Evolutionary conservation across 2,113 vertebrate genomes (phyloP).

Genomic region (Cygnus atratus): DNA sequence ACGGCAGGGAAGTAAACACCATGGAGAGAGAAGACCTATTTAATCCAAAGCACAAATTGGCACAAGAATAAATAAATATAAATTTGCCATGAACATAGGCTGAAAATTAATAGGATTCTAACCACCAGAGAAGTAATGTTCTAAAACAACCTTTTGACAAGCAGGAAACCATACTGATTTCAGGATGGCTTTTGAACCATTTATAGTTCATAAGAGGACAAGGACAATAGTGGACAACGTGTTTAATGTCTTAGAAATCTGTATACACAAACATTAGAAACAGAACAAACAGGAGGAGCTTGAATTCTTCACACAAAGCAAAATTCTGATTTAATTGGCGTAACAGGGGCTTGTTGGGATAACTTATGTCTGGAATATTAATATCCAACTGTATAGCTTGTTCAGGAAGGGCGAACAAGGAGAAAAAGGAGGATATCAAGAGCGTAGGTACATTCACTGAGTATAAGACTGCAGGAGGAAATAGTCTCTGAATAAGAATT

Average conservation of each 20-base stretch:
- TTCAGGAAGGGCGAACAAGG: background rate
- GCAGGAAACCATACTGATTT: background rate
- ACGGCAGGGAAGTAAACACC: background rate
- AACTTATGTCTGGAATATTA: constrained; percentile 33
- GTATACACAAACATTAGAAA: background rate
- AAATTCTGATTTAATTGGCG: constrained; percentile 27
- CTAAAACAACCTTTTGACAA: background rate
- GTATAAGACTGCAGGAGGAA: background rate
- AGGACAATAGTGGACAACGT: background rate
- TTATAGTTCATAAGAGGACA: constrained; percentile 19
- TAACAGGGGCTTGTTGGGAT: background rate
- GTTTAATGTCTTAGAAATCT: background rate
- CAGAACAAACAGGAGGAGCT: constrained; percentile 15
- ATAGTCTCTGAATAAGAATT: background rate
- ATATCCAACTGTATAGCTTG: background rate
- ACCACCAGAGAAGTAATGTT: background rate
- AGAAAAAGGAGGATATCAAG: background rate
- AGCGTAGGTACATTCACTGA: background rate
- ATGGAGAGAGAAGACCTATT: background rate
- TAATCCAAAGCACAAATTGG: constrained; percentile 33
- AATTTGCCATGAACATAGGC: background rate
- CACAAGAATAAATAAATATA: constrained; percentile 31
- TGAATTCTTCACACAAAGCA: background rate
- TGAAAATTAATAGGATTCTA: constrained; percentile 28
- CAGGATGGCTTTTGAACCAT: background rate